Evolutionary conservation across 2,113 vertebrate genomes (phyloP).

Genomic region (Solea solea): DNA sequence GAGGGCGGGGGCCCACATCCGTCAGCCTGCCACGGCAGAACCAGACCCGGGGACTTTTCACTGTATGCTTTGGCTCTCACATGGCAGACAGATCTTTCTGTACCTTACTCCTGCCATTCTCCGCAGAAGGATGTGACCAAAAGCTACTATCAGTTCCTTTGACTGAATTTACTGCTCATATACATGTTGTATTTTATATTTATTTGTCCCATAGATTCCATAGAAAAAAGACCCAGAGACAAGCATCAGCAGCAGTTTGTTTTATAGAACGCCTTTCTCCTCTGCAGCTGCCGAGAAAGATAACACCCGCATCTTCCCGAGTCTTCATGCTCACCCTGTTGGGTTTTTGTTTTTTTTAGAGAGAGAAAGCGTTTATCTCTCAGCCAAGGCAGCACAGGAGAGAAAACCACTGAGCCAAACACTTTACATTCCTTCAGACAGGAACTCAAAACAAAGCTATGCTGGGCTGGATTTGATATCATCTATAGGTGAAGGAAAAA

Average conservation of each 20-base stretch:
- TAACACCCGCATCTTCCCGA: slow-evolving; percentile 66
- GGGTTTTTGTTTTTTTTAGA: too few relatives aligned
- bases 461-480: slow-evolving; percentile 35
- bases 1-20: slow-evolving; percentile 13
- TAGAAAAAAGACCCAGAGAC: background rate
- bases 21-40: slow-evolving; percentile 18
- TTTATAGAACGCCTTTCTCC: slow-evolving; percentile 35
- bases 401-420: slow-evolving; percentile 39
- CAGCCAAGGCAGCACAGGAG: background rate
- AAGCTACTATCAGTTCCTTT: background rate
- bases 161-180: background rate
- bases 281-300: slow-evolving; percentile 50
- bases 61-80: slow-evolving; percentile 56
- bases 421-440: slow-evolving; percentile 59
- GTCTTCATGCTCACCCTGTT: slow-evolving; percentile 44
- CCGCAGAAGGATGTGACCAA: background rate
- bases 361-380: slow-evolving; percentile 18
- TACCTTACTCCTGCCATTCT: too few relatives aligned
- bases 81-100: slow-evolving; percentile 23
- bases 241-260: slow-evolving; percentile 41
- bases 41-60: slow-evolving; percentile 18
- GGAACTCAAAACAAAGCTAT: slow-evolving; percentile 53
- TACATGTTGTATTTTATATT: background rate
- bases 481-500: slow-evolving; percentile 8
- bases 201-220: background rate